phyloP scores from a whole-genome alignment of 2,797 vertebrate genomes.

The Forpus xanthops region DNA sequence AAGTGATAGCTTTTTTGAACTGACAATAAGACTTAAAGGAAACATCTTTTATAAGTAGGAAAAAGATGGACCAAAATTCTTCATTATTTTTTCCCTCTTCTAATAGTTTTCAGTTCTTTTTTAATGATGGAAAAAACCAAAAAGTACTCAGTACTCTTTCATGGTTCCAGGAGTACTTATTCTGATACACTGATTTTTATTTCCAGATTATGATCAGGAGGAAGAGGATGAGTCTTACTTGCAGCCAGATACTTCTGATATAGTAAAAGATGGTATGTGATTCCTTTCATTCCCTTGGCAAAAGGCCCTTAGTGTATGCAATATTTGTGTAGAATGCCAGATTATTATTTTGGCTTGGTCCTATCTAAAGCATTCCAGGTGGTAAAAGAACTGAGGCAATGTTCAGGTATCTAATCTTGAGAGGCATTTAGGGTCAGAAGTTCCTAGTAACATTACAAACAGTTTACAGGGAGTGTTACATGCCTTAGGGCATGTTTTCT shows the following conservation, averaged over 20 bases:
- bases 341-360: not conserved
- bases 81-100: not conserved
- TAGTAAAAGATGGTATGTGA: slow-evolving; percentile 72
- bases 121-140: not conserved
- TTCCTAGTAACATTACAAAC: not conserved
- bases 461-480: not conserved
- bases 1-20: not conserved
- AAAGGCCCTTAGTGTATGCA: not conserved
- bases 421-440: not conserved
- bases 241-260: slow-evolving; percentile 80
- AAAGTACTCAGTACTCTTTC: not conserved
- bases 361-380: not conserved
- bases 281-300: not conserved
- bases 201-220: slow-evolving; percentile 82
- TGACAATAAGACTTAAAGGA: not conserved
- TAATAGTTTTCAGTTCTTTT: no score
- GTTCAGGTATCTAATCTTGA: not conserved
- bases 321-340: not conserved
- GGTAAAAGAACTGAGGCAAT: not conserved
- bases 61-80: not conserved
- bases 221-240: slow-evolving; percentile 89
- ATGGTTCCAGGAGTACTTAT: not conserved
- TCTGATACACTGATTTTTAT: slow-evolving; percentile 1
- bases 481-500: not conserved
- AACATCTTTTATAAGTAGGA: not conserved